These are phyloP conservation scores for Collichthys lucidus DNA, from an alignment of 2,113 vertebrate species.

Conservation along the genomic window DNA sequence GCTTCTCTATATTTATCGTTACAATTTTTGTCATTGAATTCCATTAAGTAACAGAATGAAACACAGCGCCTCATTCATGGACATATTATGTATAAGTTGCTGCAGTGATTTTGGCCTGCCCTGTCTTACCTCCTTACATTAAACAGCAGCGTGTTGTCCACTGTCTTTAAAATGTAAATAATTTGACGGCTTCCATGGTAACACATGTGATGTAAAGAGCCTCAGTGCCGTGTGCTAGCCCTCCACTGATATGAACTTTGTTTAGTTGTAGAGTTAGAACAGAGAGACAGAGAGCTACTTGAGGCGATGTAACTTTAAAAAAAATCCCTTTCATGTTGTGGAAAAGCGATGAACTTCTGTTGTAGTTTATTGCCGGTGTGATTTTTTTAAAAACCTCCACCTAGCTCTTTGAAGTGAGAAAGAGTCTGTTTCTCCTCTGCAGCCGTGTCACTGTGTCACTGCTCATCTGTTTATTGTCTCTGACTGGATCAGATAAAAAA, in stretches of 20 bases:
- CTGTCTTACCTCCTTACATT: constrained; percentile 33
- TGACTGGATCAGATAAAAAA: constrained; percentile 70
- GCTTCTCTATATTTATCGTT: constrained; percentile 42
- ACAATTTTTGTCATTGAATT: constrained; percentile 26
- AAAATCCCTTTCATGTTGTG: constrained; percentile 79
- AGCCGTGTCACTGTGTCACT: constrained; percentile 70
- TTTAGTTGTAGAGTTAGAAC: constrained; percentile 52
- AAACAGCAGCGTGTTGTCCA: constrained; percentile 51
- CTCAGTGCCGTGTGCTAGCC: constrained; percentile 36
- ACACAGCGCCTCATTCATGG: constrained; percentile 24
- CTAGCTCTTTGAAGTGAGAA: constrained; percentile 80
- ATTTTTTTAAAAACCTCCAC: constrained; percentile 79
- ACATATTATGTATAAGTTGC: constrained; percentile 15
- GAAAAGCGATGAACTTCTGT: constrained; percentile 78
- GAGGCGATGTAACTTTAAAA: constrained; percentile 63
- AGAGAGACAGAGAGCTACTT: constrained; percentile 61
- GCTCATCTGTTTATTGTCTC: constrained; percentile 68
- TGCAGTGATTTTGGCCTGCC: constrained; percentile 39
- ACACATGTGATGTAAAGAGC: constrained; percentile 69
- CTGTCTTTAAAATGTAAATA: constrained; percentile 78
- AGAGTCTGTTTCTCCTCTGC: constrained; percentile 77
- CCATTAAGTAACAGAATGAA: constrained; percentile 15
- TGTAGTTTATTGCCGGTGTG: constrained; percentile 80
- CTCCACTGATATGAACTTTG: constrained; percentile 65
- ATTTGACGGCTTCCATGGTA: constrained; percentile 66